phyloP scores from a whole-genome alignment of 2,113 vertebrate genomes.

The Dipodomys ordii region DNA sequence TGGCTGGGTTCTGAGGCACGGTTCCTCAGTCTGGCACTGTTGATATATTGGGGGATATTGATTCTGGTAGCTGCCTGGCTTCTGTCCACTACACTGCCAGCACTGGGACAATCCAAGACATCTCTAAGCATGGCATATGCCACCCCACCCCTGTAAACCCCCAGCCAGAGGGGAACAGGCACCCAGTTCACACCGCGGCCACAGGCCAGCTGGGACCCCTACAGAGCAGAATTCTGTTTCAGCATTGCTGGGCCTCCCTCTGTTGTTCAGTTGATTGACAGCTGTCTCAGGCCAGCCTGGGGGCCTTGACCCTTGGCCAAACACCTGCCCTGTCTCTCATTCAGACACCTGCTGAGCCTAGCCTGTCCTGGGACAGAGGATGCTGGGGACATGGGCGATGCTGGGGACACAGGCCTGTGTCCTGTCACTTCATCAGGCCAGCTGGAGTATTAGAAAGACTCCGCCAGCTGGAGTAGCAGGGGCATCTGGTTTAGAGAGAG shows the following conservation, averaged over 20 bases:
- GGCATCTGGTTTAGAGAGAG: background rate
- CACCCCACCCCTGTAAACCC: background rate
- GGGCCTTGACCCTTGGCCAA: background rate
- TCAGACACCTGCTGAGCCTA: background rate
- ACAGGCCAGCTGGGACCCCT: too few species aligned
- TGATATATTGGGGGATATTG: background rate
- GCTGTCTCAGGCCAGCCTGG: background rate
- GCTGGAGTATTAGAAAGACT: background rate
- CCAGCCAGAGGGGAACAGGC: too few species aligned
- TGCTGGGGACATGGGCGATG: too few species aligned
- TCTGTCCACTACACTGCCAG: background rate
- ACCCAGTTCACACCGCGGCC: too few species aligned
- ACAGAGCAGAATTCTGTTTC: too few species aligned
- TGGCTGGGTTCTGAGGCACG: too few species aligned
- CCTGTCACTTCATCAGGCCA: background rate
- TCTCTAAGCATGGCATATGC: background rate
- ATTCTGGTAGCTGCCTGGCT: background rate
- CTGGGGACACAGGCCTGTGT: background rate
- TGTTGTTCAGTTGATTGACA: background rate
- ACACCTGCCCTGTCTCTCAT: background rate
- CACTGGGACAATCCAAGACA: too few species aligned
- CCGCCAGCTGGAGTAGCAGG: too few species aligned
- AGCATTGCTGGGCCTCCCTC: background rate
- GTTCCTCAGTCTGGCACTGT: background rate
- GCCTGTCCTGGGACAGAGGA: background rate